Base-by-base conservation (phyloP, 2,113 vertebrate species). In the Cebus imitator region DNA sequence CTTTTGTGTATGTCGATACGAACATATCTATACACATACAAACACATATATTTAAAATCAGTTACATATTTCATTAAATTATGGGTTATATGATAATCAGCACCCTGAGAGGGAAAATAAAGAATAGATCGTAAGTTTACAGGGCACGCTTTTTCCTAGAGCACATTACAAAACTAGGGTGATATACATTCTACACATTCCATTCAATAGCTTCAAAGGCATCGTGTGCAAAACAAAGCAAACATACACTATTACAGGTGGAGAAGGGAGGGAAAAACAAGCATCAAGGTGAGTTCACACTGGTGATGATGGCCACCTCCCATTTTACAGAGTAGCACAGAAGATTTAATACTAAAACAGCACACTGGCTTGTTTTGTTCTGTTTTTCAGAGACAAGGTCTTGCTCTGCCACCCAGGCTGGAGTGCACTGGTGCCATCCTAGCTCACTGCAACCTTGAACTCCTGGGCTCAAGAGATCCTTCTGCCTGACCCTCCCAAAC, bases 11-110 rank as follows among this genome's bases (percentile, higher is more conserved):
- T 23, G 16, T 8, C 78, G 17, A 61, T 0, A 87, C 8, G 73
- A 4, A 57, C 14, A 35, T 40, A 70, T 17, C 70, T 43, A 79
- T 8, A 45, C 11, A 80, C 18, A 64, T 12, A 52, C 21, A 87
- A 8, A 30, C 21, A n/a, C 7, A 89, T 1, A 40, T 45, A 95
- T 70, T 80, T 93, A n/a, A 95, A 94, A 68, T 79, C 78, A 92
- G 58, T 75, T 90, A 70, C 52, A 35, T 79, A 79, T 57, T 94
- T 83, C 27, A 70, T 86, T 68, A 97, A 94, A 97, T 98, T 91
- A 87, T 72, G 45, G 48, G 52, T 93, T 96, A 89, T 7, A 75
- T 52, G 94, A 48, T 94, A 94, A 84, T 86, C 48, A 64, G 61
- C 35, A 86, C 55, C 70, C 61, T 95, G 70, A 84, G 48, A 52